These are phyloP conservation scores for Platycercus adscitus DNA, from an alignment of 2,113 vertebrate genomes.

Conservation along the genomic window DNA sequence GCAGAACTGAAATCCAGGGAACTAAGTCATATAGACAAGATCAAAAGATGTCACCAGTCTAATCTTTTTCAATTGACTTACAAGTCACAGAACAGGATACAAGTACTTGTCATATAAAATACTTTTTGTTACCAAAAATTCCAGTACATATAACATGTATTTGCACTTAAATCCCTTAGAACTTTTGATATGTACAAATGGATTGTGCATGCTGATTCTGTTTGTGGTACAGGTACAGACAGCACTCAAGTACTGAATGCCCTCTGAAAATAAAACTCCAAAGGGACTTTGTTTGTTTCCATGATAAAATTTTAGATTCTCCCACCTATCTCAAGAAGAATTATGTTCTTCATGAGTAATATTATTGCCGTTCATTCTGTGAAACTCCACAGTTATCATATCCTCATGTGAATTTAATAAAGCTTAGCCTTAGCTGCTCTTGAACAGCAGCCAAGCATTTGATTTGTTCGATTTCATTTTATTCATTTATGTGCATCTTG, in stretches of 20 bases:
- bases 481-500: slow-evolving; percentile 31
- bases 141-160: background rate
- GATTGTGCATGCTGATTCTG: background rate
- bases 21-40: background rate
- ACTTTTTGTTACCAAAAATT: background rate
- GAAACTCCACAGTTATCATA: slow-evolving; percentile 45
- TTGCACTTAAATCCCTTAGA: background rate
- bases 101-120: background rate
- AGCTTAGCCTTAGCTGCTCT: slow-evolving; percentile 47
- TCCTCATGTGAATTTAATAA: slow-evolving; percentile 63
- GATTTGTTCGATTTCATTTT: slow-evolving; percentile 53
- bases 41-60: background rate
- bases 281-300: background rate
- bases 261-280: background rate
- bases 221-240: background rate
- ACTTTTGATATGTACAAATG: background rate
- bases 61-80: background rate
- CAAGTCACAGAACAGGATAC: background rate
- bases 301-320: background rate
- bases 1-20: background rate
- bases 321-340: background rate
- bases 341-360: background rate
- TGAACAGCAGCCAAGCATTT: slow-evolving; percentile 57
- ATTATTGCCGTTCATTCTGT: slow-evolving; percentile 33
- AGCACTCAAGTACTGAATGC: background rate